These are phyloP conservation scores for Hippocampus zosterae DNA, from an alignment of 2,113 vertebrate genomes.

Conservation along the genomic window DNA sequence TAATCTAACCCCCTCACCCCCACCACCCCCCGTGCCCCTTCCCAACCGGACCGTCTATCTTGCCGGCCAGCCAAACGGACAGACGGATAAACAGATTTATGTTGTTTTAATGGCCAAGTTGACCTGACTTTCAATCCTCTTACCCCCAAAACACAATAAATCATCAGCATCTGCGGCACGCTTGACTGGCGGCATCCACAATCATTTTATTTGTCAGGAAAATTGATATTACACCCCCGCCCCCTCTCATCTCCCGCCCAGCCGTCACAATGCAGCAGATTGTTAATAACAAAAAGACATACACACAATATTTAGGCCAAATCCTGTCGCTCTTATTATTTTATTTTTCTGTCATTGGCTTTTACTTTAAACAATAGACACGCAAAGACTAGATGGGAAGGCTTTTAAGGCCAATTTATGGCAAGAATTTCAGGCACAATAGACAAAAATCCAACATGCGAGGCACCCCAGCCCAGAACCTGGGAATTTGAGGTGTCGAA, in stretches of 20 bases:
- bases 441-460: no score
- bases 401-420: background rate
- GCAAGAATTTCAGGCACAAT: no score
- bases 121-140: background rate
- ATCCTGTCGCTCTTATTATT: background rate
- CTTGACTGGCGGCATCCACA: background rate
- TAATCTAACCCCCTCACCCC: no score
- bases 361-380: background rate
- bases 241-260: no score
- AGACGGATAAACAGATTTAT: background rate
- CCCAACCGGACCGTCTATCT: no score
- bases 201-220: slow-evolving; percentile 4
- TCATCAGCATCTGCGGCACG: background rate
- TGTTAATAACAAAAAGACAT: slow-evolving; percentile 2
- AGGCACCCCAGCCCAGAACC: no score
- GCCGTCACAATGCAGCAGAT: background rate
- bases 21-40: no score
- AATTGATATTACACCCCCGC: slow-evolving; percentile 1
- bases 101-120: background rate
- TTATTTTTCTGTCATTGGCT: background rate
- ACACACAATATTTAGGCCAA: background rate
- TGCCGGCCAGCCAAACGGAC: no score
- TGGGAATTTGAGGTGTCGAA: no score
- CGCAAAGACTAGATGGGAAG: background rate
- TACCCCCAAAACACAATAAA: background rate